These are phyloP conservation scores for Antheraea yamamai DNA, from an alignment of 2,888 invertebrate genomes.

Conservation along the genomic window DNA sequence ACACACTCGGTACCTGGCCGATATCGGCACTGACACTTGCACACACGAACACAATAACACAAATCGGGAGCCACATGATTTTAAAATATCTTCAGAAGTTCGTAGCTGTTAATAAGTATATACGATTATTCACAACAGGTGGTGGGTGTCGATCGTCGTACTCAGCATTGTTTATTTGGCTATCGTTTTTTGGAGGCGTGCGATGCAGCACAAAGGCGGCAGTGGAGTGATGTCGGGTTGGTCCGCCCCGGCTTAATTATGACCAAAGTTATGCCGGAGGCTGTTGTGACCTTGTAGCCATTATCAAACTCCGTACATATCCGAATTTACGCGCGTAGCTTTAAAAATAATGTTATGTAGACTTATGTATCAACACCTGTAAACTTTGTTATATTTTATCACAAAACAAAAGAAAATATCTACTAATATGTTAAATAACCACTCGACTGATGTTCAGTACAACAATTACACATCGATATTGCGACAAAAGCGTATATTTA, in stretches of 20 bases:
- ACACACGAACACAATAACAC: constrained; percentile 47
- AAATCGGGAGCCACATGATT: constrained; percentile 59
- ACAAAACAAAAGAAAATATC: neutral
- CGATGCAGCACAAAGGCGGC: constrained; percentile 53
- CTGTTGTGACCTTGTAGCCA: constrained; percentile 67
- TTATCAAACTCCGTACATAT: constrained; percentile 11
- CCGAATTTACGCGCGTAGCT: neutral
- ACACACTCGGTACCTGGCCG: constrained; percentile 43
- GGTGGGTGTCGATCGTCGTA: constrained; percentile 58
- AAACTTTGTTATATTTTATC: neutral
- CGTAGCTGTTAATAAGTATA: constrained; percentile 31
- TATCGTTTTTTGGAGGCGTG: constrained; percentile 47
- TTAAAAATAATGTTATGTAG: neutral
- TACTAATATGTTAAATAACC: neutral
- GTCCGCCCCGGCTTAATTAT: constrained; percentile 20
- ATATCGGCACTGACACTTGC: constrained; percentile 39
- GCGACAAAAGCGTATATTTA: constrained; percentile 60
- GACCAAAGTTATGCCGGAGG: constrained; percentile 49
- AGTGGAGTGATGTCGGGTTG: constrained; percentile 48
- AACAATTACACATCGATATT: constrained; percentile 14
- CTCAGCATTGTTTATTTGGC: constrained; percentile 60
- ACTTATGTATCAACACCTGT: neutral
- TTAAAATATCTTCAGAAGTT: constrained; percentile 32
- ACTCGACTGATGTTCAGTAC: constrained; percentile 12
- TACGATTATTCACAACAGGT: constrained; percentile 59